These are phyloP conservation scores for Rhagologus leucostigma DNA, from an alignment of 2,113 vertebrate species.

Conservation along the genomic window DNA sequence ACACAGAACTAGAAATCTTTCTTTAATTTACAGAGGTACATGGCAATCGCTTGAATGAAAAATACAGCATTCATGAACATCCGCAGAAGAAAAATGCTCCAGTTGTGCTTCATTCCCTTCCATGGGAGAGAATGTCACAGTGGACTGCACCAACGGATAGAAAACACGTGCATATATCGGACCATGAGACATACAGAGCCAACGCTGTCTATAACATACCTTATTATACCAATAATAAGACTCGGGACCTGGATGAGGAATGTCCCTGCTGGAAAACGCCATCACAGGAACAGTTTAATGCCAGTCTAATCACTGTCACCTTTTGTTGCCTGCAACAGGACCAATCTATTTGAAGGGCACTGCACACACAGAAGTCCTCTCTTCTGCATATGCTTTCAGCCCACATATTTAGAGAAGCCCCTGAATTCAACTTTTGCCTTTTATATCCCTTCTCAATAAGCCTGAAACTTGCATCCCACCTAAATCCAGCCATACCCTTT, in stretches of 20 bases:
- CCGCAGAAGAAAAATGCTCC: not conserved
- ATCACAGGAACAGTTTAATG: not conserved
- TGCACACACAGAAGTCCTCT: fast-evolving
- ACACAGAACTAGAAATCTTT: not conserved
- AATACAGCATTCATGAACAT: not conserved
- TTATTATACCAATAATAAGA: not conserved
- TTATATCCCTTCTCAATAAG: not conserved
- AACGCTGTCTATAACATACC: fast-evolving
- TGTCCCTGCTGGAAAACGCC: not conserved
- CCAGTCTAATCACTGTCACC: not conserved
- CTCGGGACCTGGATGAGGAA: fast-evolving
- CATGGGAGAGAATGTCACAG: not conserved
- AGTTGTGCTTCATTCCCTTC: not conserved
- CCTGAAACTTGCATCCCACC: not conserved
- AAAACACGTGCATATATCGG: fast-evolving
- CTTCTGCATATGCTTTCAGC: not conserved
- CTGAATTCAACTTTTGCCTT: fast-evolving
- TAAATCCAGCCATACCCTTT: not conserved
- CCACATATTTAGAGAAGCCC: not conserved
- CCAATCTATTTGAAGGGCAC: not conserved
- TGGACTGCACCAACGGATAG: not conserved
- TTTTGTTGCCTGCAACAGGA: not conserved
- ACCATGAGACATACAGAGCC: fast-evolving
- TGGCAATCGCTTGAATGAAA: not conserved
- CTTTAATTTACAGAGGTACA: not conserved